Base-by-base conservation (phyloP, 2,888 invertebrate species). In the Aleiodes alternator region DNA sequence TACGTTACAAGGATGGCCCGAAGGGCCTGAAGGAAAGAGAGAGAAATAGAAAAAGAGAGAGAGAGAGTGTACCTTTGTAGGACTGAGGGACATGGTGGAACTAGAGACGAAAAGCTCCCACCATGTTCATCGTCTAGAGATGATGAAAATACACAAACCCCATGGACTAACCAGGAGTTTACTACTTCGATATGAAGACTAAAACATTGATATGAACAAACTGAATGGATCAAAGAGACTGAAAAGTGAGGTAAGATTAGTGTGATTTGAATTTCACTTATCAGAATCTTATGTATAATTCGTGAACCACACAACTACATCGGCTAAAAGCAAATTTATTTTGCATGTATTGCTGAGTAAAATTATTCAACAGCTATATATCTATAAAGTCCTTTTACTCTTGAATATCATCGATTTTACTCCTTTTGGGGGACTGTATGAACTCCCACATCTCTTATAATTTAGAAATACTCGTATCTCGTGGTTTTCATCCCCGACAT, bases 61-160 rank as follows among this genome's bases (percentile, higher is more conserved):
- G 75, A 34, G 29, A 50, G 31, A 1, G 34, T 6, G 3, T 64
- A 51, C 78, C 78, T 72, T 71, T 53, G 80, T 55, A 16, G 61
- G 61, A 61, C 69, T 50, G 69, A 9, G 48, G 73, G 56, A 72
- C 68, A 76, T 76, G 78, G 81, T 74, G 80, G 80, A 81, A 83
- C 80, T 76, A 78, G 82, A 59, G 72, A 66, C 55, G 61, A 38
- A 23, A 66, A 23, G 16, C 34, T 43, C 6, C 55, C 56, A 56
- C 55, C 51, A 56, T 14, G 34, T 51, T 56, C n/a, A 29, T 29
- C 51, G 34, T 16, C 55, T 51, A 38, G 55, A 43, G 51, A 16
- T 51, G 38, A 23, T 55, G 55, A 38, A 56, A 59, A 69, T 51
- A 69, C 43, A 56, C 69, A 56, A 69, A 69, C 55, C 70, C 56